Conservation (phyloP, 2,113 vertebrate genomes). For the Ctenomys sociabilis region DNA sequence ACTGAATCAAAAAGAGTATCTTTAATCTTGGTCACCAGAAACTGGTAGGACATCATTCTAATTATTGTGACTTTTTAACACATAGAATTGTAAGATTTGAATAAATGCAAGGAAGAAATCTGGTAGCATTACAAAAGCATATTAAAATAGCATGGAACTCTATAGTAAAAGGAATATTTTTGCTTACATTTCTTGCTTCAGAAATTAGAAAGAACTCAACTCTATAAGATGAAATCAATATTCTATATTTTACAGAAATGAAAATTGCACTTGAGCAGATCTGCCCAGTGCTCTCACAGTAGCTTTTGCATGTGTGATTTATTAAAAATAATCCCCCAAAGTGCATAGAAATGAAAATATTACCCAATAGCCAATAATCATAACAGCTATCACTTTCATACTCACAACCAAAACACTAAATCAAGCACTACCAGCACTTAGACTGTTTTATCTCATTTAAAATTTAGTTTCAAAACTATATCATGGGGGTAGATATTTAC, state of each 20-base stretch:
- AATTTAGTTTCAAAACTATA: constrained; percentile 27
- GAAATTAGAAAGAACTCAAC: background rate
- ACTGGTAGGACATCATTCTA: background rate
- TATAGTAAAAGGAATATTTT: background rate
- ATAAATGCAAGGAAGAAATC: background rate
- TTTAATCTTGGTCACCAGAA: background rate
- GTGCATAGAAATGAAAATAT: background rate
- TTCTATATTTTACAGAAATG: background rate
- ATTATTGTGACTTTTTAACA: background rate
- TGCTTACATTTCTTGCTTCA: background rate
- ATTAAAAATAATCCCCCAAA: constrained; percentile 28
- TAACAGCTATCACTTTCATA: background rate
- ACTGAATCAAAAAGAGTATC: background rate
- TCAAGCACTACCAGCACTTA: background rate
- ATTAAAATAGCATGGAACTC: background rate
- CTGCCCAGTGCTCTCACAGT: background rate
- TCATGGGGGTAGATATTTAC: background rate
- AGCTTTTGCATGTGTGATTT: constrained; percentile 2
- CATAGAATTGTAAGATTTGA: background rate
- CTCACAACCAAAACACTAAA: background rate
- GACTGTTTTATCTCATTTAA: background rate
- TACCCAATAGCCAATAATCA: background rate
- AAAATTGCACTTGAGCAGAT: background rate
- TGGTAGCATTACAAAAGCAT: background rate
- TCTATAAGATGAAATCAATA: background rate